Percentiles rank a stretch among this genome's conserved stretches.
Conservation (phyloP, 2,888 invertebrate genomes). For the Scaptomyza polygonia region DNA sequence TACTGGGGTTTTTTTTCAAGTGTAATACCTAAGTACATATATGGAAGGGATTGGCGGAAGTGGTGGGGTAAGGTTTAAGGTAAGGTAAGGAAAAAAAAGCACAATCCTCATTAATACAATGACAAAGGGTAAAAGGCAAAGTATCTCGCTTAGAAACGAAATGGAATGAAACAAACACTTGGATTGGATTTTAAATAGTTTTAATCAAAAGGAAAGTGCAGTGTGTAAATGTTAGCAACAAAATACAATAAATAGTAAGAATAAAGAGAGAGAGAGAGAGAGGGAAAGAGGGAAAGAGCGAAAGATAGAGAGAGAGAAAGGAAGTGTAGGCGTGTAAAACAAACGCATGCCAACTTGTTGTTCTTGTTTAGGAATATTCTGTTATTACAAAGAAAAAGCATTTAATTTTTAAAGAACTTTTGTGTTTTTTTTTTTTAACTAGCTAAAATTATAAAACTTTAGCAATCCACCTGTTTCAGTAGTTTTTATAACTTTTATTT, state of each 20-base stretch:
- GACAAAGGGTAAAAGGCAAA: background rate
- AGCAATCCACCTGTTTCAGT: too few relatives aligned
- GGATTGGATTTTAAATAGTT: too few relatives aligned
- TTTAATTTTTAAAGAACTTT: too few relatives aligned
- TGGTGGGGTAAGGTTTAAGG: background rate
- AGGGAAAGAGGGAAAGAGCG: too few relatives aligned
- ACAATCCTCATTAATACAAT: background rate
- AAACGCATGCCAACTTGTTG: too few relatives aligned
- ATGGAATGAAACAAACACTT: conserved; percentile 3
- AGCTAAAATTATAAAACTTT: conserved; percentile 13
- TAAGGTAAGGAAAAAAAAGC: too few relatives aligned
- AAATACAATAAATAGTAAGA: background rate
- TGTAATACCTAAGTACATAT: conserved; percentile 5
- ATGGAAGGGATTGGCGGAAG: background rate
- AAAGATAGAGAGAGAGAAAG: too few relatives aligned
- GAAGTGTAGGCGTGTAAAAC: too few relatives aligned
- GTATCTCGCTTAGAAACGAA: conserved; percentile 2
- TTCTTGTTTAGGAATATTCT: background rate
- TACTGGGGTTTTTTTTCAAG: background rate
- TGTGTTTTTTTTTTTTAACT: too few relatives aligned
- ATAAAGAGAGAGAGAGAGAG: background rate
- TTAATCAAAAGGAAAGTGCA: conserved; percentile 33
- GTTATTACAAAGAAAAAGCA: too few relatives aligned
- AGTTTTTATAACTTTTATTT: too few relatives aligned
- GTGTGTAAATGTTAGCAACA: conserved; percentile 13